Conservation (phyloP, 2,888 invertebrate genomes). For the Belgica antarctica region DNA sequence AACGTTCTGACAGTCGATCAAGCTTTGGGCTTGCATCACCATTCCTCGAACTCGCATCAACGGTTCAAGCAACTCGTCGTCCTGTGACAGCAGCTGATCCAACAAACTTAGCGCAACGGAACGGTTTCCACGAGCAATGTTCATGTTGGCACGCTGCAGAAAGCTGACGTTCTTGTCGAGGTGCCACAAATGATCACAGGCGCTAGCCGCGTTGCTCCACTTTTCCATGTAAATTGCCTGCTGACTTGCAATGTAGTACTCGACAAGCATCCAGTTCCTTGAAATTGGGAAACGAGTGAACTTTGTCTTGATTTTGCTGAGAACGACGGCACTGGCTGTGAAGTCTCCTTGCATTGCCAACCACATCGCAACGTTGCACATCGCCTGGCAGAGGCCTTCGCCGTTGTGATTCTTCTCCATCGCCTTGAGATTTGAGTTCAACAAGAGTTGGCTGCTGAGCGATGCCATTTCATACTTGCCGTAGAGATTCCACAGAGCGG, state of each 20-base stretch:
- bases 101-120: constrained; percentile 52
- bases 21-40: constrained; percentile 67
- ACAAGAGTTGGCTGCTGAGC: constrained; percentile 73
- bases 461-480: constrained; percentile 84
- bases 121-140: constrained; percentile 54
- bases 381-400: constrained; percentile 67
- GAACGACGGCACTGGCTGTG: constrained; percentile 60
- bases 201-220: constrained; percentile 68
- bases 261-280: constrained; percentile 67
- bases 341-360: constrained; percentile 57
- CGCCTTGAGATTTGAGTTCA: constrained; percentile 72
- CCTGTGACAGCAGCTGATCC: constrained; percentile 49
- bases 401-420: constrained; percentile 61
- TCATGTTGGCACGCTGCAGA: constrained; percentile 55
- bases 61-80: constrained; percentile 54
- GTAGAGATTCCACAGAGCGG: constrained; percentile 83
- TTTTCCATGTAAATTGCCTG: constrained; percentile 57
- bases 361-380: constrained; percentile 64
- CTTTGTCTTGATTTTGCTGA: constrained; percentile 62
- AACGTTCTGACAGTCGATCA: constrained; percentile 55
- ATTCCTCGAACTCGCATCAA: constrained; percentile 62
- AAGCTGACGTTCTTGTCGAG: constrained; percentile 67
- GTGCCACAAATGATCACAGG: constrained; percentile 66
- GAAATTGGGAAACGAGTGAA: constrained; percentile 65
- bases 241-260: constrained; percentile 60